These are phyloP conservation scores for Salmo trutta DNA, from an alignment of 2,797 vertebrate genomes.

Conservation along the genomic window DNA sequence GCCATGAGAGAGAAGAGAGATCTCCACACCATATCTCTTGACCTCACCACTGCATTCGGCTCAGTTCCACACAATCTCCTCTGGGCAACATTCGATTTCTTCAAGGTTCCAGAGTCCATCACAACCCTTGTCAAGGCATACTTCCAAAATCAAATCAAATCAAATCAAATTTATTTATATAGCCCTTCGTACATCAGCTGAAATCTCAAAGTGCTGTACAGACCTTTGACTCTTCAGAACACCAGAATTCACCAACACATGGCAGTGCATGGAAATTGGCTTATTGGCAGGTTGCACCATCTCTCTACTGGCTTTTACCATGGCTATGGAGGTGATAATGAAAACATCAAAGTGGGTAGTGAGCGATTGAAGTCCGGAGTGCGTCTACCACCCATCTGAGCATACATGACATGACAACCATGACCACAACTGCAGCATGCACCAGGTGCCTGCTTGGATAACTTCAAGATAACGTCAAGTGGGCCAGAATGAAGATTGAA, in stretches of 20 bases:
- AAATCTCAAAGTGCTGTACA: no score
- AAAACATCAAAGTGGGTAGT: not conserved
- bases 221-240: slow-evolving; percentile 9
- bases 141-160: no score
- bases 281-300: not conserved
- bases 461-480: not conserved
- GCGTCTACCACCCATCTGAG: not conserved
- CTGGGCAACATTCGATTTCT: slow-evolving; percentile 39
- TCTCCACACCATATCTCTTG: slow-evolving; percentile 41
- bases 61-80: slow-evolving; percentile 50
- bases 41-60: slow-evolving; percentile 34
- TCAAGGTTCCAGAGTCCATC: slow-evolving; percentile 30
- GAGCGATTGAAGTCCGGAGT: not conserved
- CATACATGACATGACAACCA: slow-evolving; percentile 8
- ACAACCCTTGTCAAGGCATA: slow-evolving; percentile 14
- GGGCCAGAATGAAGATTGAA: not conserved
- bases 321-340: slow-evolving; percentile 4
- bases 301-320: slow-evolving; percentile 8
- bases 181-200: no score
- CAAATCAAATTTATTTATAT: no score
- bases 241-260: slow-evolving; percentile 2
- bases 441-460: not conserved
- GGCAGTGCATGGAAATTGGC: slow-evolving; percentile 9
- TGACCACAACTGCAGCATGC: not conserved
- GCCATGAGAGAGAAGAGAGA: slow-evolving; percentile 19